These are phyloP conservation scores for Poeciliopsis paucimaculata DNA, from an alignment of 2,797 vertebrate species.

Conservation along the genomic window DNA sequence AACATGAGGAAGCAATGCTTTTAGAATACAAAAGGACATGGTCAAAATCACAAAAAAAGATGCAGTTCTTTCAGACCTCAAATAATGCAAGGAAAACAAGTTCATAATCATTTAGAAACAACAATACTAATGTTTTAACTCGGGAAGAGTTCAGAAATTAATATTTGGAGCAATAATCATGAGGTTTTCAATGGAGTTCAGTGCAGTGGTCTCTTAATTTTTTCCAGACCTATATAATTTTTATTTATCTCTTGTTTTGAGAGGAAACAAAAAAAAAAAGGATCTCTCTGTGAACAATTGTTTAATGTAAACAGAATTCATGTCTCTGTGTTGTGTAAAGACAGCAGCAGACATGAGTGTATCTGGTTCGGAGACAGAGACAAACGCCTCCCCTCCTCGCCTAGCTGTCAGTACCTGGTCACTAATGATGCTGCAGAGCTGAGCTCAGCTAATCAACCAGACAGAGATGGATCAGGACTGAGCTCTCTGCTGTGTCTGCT, in stretches of 20 bases:
- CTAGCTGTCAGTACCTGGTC: slow-evolving; percentile 71
- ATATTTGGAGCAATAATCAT: too few species aligned
- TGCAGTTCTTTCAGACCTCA: too few species aligned
- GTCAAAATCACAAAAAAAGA: too few species aligned
- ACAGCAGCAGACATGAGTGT: slow-evolving; percentile 37
- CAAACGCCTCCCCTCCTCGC: slow-evolving; percentile 55
- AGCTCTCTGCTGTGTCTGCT: slow-evolving; percentile 55
- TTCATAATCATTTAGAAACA: too few species aligned
- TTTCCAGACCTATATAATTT: neutral
- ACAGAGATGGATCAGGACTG: slow-evolving; percentile 77
- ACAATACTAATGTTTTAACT: too few species aligned
- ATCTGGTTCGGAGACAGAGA: slow-evolving; percentile 60
- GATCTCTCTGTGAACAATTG: neutral
- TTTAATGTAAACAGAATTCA: slow-evolving; percentile 14
- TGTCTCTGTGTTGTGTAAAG: slow-evolving; percentile 30
- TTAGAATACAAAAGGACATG: neutral
- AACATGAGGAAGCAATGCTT: neutral
- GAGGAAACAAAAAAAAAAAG: neutral
- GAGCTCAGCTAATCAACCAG: slow-evolving; percentile 77
- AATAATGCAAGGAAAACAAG: too few species aligned
- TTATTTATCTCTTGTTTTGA: neutral
- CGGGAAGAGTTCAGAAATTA: too few species aligned
- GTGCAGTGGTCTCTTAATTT: too few species aligned
- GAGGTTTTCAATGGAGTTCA: too few species aligned
- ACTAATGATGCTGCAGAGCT: slow-evolving; percentile 75